Conservation (phyloP, 2,888 invertebrate genomes). For the Tuta absoluta region DNA sequence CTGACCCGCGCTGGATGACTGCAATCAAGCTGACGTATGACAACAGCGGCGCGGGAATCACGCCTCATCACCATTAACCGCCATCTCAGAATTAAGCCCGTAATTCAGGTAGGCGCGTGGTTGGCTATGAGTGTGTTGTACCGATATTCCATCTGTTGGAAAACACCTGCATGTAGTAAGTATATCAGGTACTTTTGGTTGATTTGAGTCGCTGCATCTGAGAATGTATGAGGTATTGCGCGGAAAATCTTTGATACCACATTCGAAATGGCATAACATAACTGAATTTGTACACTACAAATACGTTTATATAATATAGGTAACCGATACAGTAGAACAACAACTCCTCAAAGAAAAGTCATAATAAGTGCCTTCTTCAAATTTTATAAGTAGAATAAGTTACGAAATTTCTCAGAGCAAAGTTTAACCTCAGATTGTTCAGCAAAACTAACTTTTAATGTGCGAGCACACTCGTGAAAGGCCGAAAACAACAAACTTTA, state of each 20-base stretch:
- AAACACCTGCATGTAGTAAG: background rate
- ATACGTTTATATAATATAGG: too few species aligned
- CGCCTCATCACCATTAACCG: constrained; percentile 25
- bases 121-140: background rate
- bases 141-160: background rate
- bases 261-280: too few species aligned
- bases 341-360: too few species aligned
- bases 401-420: background rate
- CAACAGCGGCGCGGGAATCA: constrained; percentile 18
- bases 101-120: constrained; percentile 5
- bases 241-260: too few species aligned
- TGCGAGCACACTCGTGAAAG: background rate
- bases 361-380: background rate
- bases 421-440: constrained; percentile 6
- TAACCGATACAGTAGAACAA: too few species aligned
- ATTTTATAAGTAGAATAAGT: background rate
- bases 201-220: too few species aligned
- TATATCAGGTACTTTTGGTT: too few species aligned
- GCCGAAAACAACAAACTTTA: constrained; percentile 15
- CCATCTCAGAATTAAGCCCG: background rate
- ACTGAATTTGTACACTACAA: too few species aligned
- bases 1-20: constrained; percentile 19
- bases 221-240: too few species aligned
- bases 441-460: background rate
- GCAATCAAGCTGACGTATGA: constrained; percentile 29